phyloP scores from a whole-genome alignment of 2,797 vertebrate genomes.

The Acipenser transmontanus region DNA sequence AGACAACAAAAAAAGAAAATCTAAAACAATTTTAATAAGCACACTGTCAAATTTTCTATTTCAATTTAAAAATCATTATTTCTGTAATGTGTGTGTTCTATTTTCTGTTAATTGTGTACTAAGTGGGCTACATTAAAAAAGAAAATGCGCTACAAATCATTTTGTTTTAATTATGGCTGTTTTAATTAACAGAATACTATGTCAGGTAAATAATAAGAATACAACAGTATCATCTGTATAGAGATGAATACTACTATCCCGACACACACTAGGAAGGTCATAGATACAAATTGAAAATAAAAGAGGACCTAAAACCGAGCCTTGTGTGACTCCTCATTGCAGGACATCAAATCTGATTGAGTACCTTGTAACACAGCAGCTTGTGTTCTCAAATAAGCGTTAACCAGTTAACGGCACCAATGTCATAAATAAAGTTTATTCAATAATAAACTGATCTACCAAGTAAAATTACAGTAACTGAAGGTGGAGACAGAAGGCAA shows the following conservation, averaged over 20 bases:
- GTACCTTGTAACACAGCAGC: neutral
- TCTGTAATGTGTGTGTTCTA: too few relatives aligned
- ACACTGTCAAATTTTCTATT: too few relatives aligned
- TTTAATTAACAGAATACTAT: too few relatives aligned
- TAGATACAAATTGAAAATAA: neutral
- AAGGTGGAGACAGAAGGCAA: too few relatives aligned
- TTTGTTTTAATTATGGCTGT: too few relatives aligned
- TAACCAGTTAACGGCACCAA: neutral
- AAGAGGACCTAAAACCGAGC: neutral
- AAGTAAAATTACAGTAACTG: neutral
- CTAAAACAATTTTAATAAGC: too few relatives aligned
- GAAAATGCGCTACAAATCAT: too few relatives aligned
- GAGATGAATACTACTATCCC: neutral
- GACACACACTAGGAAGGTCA: neutral
- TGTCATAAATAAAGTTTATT: neutral
- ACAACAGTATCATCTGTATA: constrained; percentile 4
- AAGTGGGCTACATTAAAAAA: too few relatives aligned
- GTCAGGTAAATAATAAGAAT: too few relatives aligned
- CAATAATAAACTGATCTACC: neutral
- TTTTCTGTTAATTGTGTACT: too few relatives aligned
- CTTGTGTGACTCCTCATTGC: neutral
- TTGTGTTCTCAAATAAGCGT: constrained; percentile 1
- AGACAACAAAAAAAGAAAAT: too few relatives aligned
- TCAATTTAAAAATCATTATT: too few relatives aligned
- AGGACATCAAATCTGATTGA: neutral